phyloP scores from a whole-genome alignment of 2,113 vertebrate species.

The Polypterus bichir region DNA sequence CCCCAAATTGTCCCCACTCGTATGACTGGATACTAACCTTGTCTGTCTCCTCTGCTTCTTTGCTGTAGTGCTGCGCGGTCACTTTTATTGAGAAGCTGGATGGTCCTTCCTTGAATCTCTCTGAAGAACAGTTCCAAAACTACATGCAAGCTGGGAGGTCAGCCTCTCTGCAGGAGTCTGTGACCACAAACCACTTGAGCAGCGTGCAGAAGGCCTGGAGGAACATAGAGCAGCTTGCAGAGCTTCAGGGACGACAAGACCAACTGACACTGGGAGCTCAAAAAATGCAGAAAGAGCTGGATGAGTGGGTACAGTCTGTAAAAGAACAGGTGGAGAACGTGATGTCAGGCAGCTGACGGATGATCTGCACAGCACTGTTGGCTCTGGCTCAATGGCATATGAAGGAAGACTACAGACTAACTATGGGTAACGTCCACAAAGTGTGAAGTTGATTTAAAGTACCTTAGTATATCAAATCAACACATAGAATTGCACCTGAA shows the following conservation, averaged over 20 bases:
- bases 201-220: slow-evolving; percentile 24
- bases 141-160: slow-evolving; percentile 42
- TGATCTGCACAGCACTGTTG: too few species aligned
- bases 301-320: slow-evolving; percentile 46
- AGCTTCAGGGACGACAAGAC: slow-evolving; percentile 48
- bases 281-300: slow-evolving; percentile 37
- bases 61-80: slow-evolving; percentile 49
- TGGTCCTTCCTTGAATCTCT: slow-evolving; percentile 50
- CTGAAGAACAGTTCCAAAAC: slow-evolving; percentile 46
- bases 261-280: slow-evolving; percentile 38
- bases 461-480: too few species aligned
- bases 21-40: too few species aligned
- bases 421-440: too few species aligned
- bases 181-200: slow-evolving; percentile 2
- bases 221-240: slow-evolving; percentile 41
- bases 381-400: too few species aligned
- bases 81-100: slow-evolving; percentile 61
- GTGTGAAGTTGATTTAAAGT: too few species aligned
- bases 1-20: too few species aligned
- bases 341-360: too few species aligned
- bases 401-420: too few species aligned
- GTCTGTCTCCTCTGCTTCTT: too few species aligned
- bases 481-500: too few species aligned
- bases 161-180: slow-evolving; percentile 5
- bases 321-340: slow-evolving; percentile 41